Conservation (phyloP, 2,888 invertebrate genomes). For the Monoplex corrugatus region DNA sequence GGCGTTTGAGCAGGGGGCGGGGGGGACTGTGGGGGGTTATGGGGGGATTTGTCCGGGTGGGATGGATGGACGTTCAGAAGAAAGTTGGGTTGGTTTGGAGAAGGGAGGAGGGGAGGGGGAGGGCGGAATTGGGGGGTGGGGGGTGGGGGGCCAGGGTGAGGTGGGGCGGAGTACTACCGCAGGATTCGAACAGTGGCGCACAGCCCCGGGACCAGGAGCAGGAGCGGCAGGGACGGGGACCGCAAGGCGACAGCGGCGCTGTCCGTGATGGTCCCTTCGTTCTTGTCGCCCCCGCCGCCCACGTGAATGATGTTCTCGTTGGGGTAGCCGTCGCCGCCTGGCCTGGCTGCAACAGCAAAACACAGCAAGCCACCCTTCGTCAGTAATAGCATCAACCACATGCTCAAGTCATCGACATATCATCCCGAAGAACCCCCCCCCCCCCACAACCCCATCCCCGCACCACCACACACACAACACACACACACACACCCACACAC, state of each 20-base stretch:
- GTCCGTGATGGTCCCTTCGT: slow-evolving; percentile 51
- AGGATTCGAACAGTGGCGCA: neutral
- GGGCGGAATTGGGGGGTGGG: neutral
- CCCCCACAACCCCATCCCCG: too few relatives aligned
- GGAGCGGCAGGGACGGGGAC: neutral
- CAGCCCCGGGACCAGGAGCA: neutral
- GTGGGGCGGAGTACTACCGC: neutral
- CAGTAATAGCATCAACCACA: too few relatives aligned
- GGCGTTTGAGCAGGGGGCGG: neutral
- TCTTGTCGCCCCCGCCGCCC: slow-evolving; percentile 38
- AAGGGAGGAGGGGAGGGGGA: neutral
- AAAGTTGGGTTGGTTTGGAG: neutral
- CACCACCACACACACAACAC: too few relatives aligned
- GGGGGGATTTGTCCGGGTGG: neutral
- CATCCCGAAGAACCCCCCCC: too few relatives aligned
- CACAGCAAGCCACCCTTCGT: neutral
- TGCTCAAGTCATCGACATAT: too few relatives aligned
- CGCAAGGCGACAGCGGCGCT: neutral
- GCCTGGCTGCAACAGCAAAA: neutral
- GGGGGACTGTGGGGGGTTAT: neutral
- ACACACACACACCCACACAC: too few relatives aligned
- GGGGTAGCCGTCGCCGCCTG: slow-evolving; percentile 36
- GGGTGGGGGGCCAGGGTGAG: neutral
- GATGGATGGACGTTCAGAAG: neutral
- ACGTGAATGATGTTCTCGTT: slow-evolving; percentile 46